Base-by-base conservation (phyloP, 2,113 vertebrate genomes). In the Glareola pratincola region DNA sequence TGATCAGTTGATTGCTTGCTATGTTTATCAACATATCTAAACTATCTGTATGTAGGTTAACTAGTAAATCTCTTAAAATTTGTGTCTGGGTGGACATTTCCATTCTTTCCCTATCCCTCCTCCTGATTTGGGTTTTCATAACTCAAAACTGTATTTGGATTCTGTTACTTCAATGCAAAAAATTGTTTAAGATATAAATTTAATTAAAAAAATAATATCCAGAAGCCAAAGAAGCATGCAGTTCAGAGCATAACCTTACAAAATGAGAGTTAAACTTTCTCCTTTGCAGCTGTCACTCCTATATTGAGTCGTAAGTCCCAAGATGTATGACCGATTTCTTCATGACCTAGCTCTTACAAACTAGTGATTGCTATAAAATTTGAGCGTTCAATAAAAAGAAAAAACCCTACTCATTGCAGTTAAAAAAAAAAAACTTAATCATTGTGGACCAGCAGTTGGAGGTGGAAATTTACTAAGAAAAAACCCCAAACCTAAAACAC, bases 41-140 rank as follows among this genome's bases (percentile, higher is more conserved):
- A 53, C 10, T 47, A 17, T 48, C 0, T 1, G 0, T 26, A 16
- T 50, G 30, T 16, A 10, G 1, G 4, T 59, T 85, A 57, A 39
- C 15, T 24, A 75, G 3, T 23, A 10, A 5, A 21, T 64, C 17
- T 27, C 41, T 24, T 48, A 62, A 79, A 85, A 79, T 50, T 41
- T 73, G 15, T 81, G 4, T 9, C 15, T 8, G 3, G 3, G 3
- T 39, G 13, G 20, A 19, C 2, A 21, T 85, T 69, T 74, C 3
- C 10, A 2, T 74, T 57, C 10, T 74, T 69, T 57, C 22, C 3
- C 16, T 3, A 57, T 27, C 2, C 3, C 20, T 77, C 15, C 4
- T 63, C 14, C 6, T 39, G 5, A 26, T 68, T 51, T 63, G 22
- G 2, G 9, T 48, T 90, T 77, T 75, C 9, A 8, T 57, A 68